Evolutionary conservation across 2,888 invertebrate species (phyloP).

Genomic region (Synanthedon tipuliformis): DNA sequence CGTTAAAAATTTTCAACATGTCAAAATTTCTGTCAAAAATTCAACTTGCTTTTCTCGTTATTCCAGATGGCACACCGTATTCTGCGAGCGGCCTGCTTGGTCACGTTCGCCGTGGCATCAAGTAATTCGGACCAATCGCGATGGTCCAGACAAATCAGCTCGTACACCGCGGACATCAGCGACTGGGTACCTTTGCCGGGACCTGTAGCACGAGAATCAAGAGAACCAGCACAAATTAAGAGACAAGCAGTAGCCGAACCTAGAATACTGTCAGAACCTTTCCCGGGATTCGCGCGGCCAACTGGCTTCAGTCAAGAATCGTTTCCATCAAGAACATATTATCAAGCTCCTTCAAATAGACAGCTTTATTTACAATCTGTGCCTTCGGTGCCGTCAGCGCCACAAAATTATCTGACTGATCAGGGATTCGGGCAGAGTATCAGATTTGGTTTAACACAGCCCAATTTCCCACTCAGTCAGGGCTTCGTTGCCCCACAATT

Average conservation of each 20-base stretch:
- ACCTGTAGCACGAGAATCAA: constrained; percentile 37
- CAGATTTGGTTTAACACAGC: constrained; percentile 50
- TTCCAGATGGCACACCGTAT: constrained; percentile 51
- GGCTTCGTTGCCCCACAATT: constrained; percentile 50
- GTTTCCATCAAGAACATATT: constrained; percentile 42
- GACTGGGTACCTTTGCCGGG: constrained; percentile 58
- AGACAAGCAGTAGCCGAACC: constrained; percentile 60
- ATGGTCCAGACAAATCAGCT: constrained; percentile 63
- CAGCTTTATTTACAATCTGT: constrained; percentile 54
- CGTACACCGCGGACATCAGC: constrained; percentile 54
- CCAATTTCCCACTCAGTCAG: constrained; percentile 50
- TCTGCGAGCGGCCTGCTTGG: constrained; percentile 32
- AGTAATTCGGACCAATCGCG: constrained; percentile 40
- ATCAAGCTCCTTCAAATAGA: constrained; percentile 38
- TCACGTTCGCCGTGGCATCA: constrained; percentile 29
- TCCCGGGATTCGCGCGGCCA: constrained; percentile 36
- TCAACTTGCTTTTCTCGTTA: constrained; percentile 6
- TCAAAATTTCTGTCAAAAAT: not conserved
- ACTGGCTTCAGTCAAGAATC: constrained; percentile 37
- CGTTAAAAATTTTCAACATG: too few species aligned
- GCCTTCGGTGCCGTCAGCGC: constrained; percentile 50
- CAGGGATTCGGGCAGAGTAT: constrained; percentile 56
- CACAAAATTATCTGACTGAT: constrained; percentile 53
- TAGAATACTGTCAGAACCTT: constrained; percentile 54
- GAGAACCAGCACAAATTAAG: constrained; percentile 26